Conservation (phyloP, 1,140 invertebrate genomes). For the Formica exsecta region DNA sequence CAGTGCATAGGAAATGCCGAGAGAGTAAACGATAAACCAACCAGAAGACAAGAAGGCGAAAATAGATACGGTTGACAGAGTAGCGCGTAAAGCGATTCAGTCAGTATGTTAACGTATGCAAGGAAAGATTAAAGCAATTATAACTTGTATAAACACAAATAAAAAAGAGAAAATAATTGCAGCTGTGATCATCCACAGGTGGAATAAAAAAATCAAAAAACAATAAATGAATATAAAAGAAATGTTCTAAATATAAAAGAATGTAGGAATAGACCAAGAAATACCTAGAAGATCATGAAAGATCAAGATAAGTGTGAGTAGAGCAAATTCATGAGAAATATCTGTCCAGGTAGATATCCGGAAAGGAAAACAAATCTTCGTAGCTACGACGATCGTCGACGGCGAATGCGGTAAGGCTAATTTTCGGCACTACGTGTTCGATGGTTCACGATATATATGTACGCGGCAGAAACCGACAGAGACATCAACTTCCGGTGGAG, state of each 20-base stretch:
- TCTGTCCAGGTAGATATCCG: not conserved
- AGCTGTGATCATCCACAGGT: not conserved
- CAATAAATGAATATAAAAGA: not conserved
- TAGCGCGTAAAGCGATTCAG: not conserved
- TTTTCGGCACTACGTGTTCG: slow-evolving; percentile 43
- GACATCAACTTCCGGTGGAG: slow-evolving; percentile 72
- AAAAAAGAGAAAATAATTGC: not conserved
- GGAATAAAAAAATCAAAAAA: not conserved
- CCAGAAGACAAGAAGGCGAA: not conserved
- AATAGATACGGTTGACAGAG: slow-evolving; percentile 8
- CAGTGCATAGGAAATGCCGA: slow-evolving; percentile 47
- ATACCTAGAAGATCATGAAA: not conserved
- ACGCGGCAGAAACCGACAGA: slow-evolving; percentile 49
- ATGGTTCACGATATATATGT: slow-evolving; percentile 33
- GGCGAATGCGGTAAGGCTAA: slow-evolving; percentile 60
- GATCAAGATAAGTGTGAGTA: not conserved
- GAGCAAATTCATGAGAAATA: not conserved
- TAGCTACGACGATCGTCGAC: slow-evolving; percentile 16
- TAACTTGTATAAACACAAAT: not conserved
- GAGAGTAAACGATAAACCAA: slow-evolving; percentile 33
- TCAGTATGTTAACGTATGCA: not conserved
- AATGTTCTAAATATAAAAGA: no score
- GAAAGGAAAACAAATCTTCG: slow-evolving; percentile 32
- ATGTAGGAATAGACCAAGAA: not conserved
- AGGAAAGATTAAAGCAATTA: not conserved